Percentiles rank a stretch among this genome's conserved stretches.
Conservation (phyloP, 35 echinoderm and acorn worm species). For the Holothuria glaberrima region DNA sequence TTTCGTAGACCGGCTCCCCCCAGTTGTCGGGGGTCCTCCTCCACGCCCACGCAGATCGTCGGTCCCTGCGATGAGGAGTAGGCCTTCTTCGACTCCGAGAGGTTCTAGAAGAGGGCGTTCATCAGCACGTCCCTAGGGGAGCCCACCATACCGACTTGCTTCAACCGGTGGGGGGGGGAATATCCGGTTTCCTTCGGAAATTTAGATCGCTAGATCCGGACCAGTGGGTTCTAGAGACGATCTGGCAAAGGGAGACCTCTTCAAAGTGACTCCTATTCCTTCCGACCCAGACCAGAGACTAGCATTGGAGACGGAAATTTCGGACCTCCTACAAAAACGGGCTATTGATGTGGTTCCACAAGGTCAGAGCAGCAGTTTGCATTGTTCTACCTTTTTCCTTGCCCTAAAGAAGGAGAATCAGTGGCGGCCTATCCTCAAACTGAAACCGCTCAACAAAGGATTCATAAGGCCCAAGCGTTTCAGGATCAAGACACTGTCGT, state of each 20-base stretch:
- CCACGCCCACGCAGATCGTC: not conserved
- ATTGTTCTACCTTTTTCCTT: slow-evolving; percentile 45
- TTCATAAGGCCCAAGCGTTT: slow-evolving; percentile 14
- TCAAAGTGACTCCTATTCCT: not conserved
- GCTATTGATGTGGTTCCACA: not conserved
- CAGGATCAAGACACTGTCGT: slow-evolving; percentile 47
- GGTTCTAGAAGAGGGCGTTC: not conserved
- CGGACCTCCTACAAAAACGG: not conserved
- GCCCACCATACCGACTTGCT: not conserved
- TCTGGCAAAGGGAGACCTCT: not conserved
- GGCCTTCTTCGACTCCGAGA: not conserved
- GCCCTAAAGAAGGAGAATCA: slow-evolving; percentile 7
- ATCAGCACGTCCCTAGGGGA: not conserved
- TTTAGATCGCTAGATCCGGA: not conserved
- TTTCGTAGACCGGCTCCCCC: not conserved
- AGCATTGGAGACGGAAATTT: not conserved
- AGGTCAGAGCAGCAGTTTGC: not conserved
- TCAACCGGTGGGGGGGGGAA: too few relatives aligned
- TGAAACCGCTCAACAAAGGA: slow-evolving; percentile 49
- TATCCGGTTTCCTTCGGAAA: not conserved
- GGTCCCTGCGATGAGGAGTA: not conserved
- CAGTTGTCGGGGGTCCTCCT: not conserved
- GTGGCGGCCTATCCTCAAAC: slow-evolving; percentile 57
- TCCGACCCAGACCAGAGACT: not conserved
- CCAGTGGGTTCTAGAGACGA: not conserved